phyloP scores from a whole-genome alignment of 2,797 vertebrate species.

The Cyclopterus lumpus region DNA sequence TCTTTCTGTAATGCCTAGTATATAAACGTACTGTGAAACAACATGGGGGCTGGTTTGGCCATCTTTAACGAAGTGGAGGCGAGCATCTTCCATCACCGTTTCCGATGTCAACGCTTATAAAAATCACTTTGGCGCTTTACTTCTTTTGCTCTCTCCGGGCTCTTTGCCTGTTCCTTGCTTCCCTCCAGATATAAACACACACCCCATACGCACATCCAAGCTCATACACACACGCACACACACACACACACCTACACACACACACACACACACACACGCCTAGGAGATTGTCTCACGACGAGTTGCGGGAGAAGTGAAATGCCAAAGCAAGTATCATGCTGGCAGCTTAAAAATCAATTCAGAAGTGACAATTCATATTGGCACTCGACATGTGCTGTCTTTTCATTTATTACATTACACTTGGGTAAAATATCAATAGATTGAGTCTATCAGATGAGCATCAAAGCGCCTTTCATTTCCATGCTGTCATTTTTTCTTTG shows the following conservation, averaged over 20 bases:
- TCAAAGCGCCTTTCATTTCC: background rate
- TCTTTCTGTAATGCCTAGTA: too few relatives aligned
- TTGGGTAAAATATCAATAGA: background rate
- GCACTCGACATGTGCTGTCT: background rate
- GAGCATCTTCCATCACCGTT: background rate
- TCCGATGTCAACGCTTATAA: background rate
- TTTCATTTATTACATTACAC: background rate
- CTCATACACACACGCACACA: background rate
- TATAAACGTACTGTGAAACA: background rate
- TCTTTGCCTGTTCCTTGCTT: too few relatives aligned
- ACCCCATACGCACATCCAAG: background rate
- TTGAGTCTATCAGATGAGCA: background rate
- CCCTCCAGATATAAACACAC: background rate
- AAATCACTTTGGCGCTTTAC: background rate
- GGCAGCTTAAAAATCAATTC: background rate
- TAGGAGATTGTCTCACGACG: background rate
- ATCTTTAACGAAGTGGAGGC: too few relatives aligned
- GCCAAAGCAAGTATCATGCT: background rate
- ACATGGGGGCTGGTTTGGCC: background rate
- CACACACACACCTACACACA: background rate
- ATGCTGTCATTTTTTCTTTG: background rate
- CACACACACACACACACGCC: background rate
- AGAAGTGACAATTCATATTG: background rate
- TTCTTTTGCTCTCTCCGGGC: too few relatives aligned
- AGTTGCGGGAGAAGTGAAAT: background rate